These are phyloP conservation scores for Carassius auratus DNA, from an alignment of 2,113 vertebrate species.

Conservation along the genomic window DNA sequence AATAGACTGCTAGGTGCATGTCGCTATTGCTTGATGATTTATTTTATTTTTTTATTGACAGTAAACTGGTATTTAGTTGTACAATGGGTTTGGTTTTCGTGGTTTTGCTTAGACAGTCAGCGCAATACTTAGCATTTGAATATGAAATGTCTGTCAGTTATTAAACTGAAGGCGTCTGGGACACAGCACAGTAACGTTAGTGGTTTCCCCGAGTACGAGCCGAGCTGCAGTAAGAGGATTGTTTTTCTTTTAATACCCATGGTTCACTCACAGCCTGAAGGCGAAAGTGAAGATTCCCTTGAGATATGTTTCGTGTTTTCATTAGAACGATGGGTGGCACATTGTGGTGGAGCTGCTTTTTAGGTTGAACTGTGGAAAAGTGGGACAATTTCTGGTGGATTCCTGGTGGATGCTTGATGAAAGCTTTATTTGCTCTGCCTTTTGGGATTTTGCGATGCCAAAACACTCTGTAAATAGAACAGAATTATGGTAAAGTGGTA, in stretches of 20 bases:
- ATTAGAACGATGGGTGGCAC: background rate
- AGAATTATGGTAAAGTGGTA: background rate
- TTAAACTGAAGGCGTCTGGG: background rate
- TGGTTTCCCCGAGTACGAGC: constrained; percentile 31
- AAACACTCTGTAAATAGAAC: background rate
- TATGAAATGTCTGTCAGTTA: constrained; percentile 32
- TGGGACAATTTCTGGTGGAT: background rate
- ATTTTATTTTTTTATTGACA: background rate
- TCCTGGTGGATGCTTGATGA: background rate
- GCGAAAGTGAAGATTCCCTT: constrained; percentile 40
- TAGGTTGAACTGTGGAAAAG: background rate
- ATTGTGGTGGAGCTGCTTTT: background rate
- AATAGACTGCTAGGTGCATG: constrained; percentile 15
- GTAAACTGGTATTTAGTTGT: background rate
- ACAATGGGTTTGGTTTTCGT: background rate
- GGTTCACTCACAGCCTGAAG: constrained; percentile 23
- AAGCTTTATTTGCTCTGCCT: background rate
- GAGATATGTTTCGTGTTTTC: background rate
- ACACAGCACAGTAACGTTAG: background rate
- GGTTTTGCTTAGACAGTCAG: background rate
- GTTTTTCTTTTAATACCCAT: constrained; percentile 82
- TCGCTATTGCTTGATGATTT: background rate
- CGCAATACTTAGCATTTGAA: constrained; percentile 15
- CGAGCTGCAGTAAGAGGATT: constrained; percentile 82
- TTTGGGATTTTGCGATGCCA: background rate